Percentiles rank a stretch among this genome's conserved stretches.
Conservation (phyloP, 2,113 vertebrate genomes). For the Sceloporus undulatus region DNA sequence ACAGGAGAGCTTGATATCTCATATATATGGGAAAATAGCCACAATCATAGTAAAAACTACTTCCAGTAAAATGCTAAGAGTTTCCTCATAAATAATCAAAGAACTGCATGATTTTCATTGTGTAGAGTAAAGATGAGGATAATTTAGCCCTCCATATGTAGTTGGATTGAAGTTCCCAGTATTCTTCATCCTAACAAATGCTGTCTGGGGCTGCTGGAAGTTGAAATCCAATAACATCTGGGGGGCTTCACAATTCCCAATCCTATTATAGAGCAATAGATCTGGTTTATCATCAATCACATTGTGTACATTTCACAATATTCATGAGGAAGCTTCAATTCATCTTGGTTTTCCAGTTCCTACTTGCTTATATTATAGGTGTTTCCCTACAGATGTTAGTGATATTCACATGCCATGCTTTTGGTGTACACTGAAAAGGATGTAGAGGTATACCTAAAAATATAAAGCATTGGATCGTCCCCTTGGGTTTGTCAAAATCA, state of each 20-base stretch:
- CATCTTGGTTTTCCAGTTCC: not conserved
- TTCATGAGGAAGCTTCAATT: no score
- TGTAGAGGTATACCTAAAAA: no score
- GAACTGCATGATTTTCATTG: not conserved
- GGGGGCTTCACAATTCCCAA: not conserved
- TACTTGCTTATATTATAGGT: not conserved
- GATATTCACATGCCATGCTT: not conserved
- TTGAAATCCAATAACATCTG: no score
- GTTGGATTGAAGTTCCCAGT: no score
- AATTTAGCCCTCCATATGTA: not conserved
- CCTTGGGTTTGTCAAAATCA: not conserved
- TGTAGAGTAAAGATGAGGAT: not conserved
- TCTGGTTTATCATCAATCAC: not conserved
- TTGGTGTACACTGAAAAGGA: not conserved
- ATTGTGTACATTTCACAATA: no score
- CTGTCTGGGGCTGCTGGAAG: no score
- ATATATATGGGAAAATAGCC: conserved; percentile 32
- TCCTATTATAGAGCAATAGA: not conserved
- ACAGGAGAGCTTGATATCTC: conserved; percentile 11
- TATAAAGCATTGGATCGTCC: not conserved
- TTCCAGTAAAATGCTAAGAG: conserved; percentile 21
- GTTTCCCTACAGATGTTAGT: no score
- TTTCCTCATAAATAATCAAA: conserved; percentile 6
- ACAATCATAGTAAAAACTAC: conserved; percentile 23
- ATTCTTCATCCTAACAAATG: no score